These are phyloP conservation scores for Petrocephalus zakoni DNA, from an alignment of 2,113 vertebrate genomes.

Conservation along the genomic window DNA sequence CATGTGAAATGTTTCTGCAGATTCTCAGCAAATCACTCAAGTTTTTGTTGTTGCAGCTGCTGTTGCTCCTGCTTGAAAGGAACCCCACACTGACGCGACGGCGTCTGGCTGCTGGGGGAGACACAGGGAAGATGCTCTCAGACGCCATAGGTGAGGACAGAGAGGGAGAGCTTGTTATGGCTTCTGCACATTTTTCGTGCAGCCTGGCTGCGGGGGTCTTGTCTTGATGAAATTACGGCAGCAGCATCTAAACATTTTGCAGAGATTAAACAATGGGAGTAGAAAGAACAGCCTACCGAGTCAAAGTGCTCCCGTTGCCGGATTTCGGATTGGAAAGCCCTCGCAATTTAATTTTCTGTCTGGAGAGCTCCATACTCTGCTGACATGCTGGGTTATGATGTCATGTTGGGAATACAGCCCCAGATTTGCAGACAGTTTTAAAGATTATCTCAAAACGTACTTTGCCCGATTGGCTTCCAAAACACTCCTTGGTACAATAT, in stretches of 20 bases:
- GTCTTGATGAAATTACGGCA: slow-evolving; percentile 42
- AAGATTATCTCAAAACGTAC: slow-evolving; percentile 23
- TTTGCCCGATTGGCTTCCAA: slow-evolving; percentile 36
- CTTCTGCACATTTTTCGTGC: slow-evolving; percentile 42
- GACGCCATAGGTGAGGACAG: slow-evolving; percentile 49
- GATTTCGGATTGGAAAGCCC: slow-evolving; percentile 32
- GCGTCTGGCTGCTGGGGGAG: neutral
- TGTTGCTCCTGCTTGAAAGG: neutral
- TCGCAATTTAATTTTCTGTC: slow-evolving; percentile 42
- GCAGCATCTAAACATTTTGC: slow-evolving; percentile 34
- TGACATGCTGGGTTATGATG: slow-evolving; percentile 37
- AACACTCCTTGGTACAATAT: slow-evolving; percentile 19
- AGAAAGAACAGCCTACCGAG: slow-evolving; percentile 44
- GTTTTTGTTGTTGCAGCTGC: neutral
- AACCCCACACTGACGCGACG: neutral
- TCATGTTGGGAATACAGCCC: slow-evolving; percentile 31
- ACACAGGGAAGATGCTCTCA: neutral
- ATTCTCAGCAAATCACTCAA: neutral
- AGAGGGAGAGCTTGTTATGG: slow-evolving; percentile 44
- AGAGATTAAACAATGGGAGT: slow-evolving; percentile 43
- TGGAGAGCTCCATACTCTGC: slow-evolving; percentile 33
- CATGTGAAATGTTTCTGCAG: neutral
- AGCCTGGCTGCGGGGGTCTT: slow-evolving; percentile 46
- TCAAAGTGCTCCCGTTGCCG: slow-evolving; percentile 18
- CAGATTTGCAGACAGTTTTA: slow-evolving; percentile 19